Base-by-base conservation (phyloP, 2,113 vertebrate genomes). In the Dascyllus trimaculatus region DNA sequence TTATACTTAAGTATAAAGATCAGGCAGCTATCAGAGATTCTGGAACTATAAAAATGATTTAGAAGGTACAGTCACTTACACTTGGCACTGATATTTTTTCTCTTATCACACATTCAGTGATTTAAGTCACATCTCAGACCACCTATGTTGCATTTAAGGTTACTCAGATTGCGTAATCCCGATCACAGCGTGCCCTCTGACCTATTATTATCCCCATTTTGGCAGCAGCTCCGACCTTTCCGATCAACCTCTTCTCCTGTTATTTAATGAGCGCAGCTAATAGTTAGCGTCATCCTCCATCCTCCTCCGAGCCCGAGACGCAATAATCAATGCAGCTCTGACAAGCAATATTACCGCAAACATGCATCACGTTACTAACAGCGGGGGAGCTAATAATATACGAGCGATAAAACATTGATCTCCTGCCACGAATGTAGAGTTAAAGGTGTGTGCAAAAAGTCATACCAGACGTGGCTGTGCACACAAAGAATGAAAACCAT, bases 321-420 rank as follows among this genome's bases (percentile, higher is more conserved):
- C 18, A 65, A 53, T 63, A 80, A 89, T 85, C 87, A 81, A 75
- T 86, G 45, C 24, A 25, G 35, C 68, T 58, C 71, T 59, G 80
- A 79, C 77, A 80, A 77, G 74, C 68, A 71, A 7, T 29, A 69
- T 80, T 71, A 79, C 29, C 64, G 38, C 52, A 54, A 71, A 78
- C 75, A 75, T 62, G 78, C 69, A 84, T 88, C 88, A 75, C n/a
- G 45, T 86, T 78, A 73, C 69, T 45, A 75, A 78, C 54, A 73
- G 62, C 40, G 46, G 26, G 26, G 46, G 54, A 24, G 70, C 40
- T 74, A 62, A 78, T 68, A 74, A 81, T 74, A 66, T 46, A 43
- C 51, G 79, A 62, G 63, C 58, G 75, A 71, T 61, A 61, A 68
- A 78, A 69, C 63, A 89, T 80, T 7, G 76, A 85, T 82, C 68